phyloP scores from a whole-genome alignment of 1,140 invertebrate species.

The Ptiloglossa arizonensis region DNA sequence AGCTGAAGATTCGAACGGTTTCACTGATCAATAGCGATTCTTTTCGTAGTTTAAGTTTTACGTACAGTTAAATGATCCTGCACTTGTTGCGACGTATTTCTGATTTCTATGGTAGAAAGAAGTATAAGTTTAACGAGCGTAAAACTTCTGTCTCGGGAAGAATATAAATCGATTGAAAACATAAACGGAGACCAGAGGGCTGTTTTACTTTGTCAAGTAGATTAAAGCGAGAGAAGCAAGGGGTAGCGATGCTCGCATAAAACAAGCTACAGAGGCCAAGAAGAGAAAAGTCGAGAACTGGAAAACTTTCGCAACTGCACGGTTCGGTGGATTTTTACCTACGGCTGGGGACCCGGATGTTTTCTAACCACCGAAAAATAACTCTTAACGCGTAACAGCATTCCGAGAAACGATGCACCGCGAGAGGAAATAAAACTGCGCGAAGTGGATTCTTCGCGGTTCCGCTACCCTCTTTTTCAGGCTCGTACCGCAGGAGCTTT shows the following conservation, averaged over 20 bases:
- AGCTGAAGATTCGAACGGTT: no score
- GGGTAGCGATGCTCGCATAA: not conserved
- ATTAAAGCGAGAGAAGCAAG: not conserved
- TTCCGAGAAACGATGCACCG: constrained; percentile 37
- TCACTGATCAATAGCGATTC: no score
- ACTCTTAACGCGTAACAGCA: constrained; percentile 44
- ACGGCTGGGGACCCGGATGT: constrained; percentile 26
- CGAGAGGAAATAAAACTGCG: constrained; percentile 30
- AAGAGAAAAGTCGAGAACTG: constrained; percentile 31
- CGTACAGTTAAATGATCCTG: no score
- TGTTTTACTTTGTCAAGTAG: constrained; percentile 5
- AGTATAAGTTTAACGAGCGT: not conserved
- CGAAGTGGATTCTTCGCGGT: constrained; percentile 16
- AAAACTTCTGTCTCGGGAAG: not conserved
- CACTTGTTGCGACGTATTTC: no score
- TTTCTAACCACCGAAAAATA: constrained; percentile 52
- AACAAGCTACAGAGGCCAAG: not conserved
- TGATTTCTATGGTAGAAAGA: no score
- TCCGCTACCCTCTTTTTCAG: constrained; percentile 1
- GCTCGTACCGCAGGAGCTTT: constrained; percentile 17
- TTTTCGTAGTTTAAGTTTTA: no score
- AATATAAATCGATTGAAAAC: constrained; percentile 1
- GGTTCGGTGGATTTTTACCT: constrained; percentile 51
- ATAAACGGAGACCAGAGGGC: no score
- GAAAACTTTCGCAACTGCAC: constrained; percentile 54